These are phyloP conservation scores for Pholis gunnellus DNA, from an alignment of 2,113 vertebrate genomes.

Conservation along the genomic window DNA sequence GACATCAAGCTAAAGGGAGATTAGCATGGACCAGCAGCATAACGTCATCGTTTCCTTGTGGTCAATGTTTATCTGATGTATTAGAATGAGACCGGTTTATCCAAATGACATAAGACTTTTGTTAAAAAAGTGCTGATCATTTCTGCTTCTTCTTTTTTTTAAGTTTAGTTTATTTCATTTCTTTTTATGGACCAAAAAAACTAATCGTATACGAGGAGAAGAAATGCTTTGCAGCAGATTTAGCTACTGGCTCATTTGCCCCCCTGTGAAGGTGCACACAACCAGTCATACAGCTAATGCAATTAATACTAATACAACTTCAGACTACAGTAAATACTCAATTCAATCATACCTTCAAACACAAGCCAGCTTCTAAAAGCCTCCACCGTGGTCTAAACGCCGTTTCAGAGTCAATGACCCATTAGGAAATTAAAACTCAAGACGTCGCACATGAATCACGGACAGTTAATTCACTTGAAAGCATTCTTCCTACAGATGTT, in stretches of 20 bases:
- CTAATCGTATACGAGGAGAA: not conserved
- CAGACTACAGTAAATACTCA: not conserved
- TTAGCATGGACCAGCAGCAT: slow-evolving; percentile 37
- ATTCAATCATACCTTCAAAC: not conserved
- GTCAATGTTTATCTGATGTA: not conserved
- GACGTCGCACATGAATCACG: not conserved
- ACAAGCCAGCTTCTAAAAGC: slow-evolving; percentile 1
- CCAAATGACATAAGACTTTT: not conserved
- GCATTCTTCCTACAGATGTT: not conserved
- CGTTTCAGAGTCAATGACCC: not conserved
- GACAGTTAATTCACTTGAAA: not conserved
- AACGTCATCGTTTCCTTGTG: rapidly evolving
- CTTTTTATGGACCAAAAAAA: not conserved
- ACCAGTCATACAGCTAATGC: not conserved
- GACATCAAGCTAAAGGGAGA: slow-evolving; percentile 4
- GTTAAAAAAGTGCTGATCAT: no score
- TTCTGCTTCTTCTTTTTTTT: not conserved
- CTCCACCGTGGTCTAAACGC: not conserved
- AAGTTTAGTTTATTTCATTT: not conserved
- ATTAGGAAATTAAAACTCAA: not conserved
- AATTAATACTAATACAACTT: not conserved
- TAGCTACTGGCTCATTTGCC: no score
- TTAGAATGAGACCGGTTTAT: not conserved
- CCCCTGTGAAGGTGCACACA: not conserved
- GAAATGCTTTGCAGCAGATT: not conserved